Conservation (phyloP, 2,113 vertebrate species). For the Ornithorhynchus anatinus region DNA sequence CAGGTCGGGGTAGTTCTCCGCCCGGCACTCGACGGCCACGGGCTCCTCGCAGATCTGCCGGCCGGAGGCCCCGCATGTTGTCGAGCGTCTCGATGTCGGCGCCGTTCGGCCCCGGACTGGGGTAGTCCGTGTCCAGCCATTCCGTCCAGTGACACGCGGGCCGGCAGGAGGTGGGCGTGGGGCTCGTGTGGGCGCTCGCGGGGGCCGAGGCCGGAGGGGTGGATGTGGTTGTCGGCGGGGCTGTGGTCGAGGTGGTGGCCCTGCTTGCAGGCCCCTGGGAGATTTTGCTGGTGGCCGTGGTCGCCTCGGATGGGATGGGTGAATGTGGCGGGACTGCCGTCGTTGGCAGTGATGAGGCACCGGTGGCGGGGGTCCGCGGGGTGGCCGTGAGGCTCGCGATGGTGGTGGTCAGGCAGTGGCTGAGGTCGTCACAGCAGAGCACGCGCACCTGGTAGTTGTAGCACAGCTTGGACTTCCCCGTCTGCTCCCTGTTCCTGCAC, state of each 20-base stretch:
- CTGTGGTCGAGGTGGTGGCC: accelerated
- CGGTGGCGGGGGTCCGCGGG: too few species aligned
- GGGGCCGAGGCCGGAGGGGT: accelerated
- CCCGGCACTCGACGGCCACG: slow-evolving; percentile 40
- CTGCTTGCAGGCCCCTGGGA: too few species aligned
- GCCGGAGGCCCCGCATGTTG: neutral
- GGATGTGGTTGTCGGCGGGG: accelerated
- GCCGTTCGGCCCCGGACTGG: accelerated
- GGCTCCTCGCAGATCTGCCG: slow-evolving; percentile 28
- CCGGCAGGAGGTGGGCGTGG: neutral
- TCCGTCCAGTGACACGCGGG: slow-evolving; percentile 38
- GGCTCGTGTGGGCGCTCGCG: neutral
- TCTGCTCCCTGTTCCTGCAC: neutral
- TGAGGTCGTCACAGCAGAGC: neutral
- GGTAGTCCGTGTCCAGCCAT: neutral
- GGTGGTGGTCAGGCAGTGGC: neutral
- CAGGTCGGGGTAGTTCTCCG: slow-evolving; percentile 19
- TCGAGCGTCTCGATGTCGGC: slow-evolving; percentile 52
- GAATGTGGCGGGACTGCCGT: too few species aligned
- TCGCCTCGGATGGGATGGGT: too few species aligned
- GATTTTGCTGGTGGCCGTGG: too few species aligned
- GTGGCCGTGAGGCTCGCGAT: too few species aligned
- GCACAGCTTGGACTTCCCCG: neutral
- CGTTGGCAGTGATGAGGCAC: too few species aligned
- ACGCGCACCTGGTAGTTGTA: neutral